phyloP scores from a whole-genome alignment of 2,888 invertebrate species.

The Protonemura montana region DNA sequence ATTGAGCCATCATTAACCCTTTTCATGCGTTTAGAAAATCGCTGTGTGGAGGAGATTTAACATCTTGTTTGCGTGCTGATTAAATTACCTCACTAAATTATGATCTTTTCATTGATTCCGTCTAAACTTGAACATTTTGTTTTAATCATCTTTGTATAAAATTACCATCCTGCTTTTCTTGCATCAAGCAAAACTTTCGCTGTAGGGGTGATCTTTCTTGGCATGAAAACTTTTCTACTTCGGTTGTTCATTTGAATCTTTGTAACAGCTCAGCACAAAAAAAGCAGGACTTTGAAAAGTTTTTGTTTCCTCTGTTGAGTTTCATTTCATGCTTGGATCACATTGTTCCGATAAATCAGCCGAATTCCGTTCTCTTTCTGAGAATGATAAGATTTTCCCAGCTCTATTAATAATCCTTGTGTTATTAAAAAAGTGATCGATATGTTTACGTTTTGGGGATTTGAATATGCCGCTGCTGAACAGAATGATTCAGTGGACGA shows the following conservation, averaged over 20 bases:
- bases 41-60: not conserved
- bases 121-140: not conserved
- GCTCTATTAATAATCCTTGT: slow-evolving; percentile 18
- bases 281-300: not conserved
- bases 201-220: not conserved
- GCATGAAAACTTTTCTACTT: not conserved
- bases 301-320: not conserved
- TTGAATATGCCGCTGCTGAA: slow-evolving; percentile 2
- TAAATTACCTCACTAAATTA: not conserved
- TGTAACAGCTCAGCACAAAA: not conserved
- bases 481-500: slow-evolving; percentile 8
- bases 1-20: not conserved
- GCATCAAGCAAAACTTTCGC: not conserved
- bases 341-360: slow-evolving; percentile 25
- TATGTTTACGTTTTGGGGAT: slow-evolving; percentile 19
- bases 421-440: slow-evolving; percentile 29
- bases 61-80: slow-evolving; percentile 7
- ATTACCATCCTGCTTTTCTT: slow-evolving; percentile 7
- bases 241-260: slow-evolving; percentile 7
- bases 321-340: slow-evolving; percentile 8
- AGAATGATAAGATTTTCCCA: slow-evolving; percentile 10
- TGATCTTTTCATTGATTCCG: not conserved
- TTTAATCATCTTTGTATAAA: slow-evolving; percentile 12
- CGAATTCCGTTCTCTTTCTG: slow-evolving; percentile 15
- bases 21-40: not conserved